Evolutionary conservation across 2,888 invertebrate species (phyloP), one percentile per base, ranked within the genome.

Genomic region (Fragum sueziense): DNA sequence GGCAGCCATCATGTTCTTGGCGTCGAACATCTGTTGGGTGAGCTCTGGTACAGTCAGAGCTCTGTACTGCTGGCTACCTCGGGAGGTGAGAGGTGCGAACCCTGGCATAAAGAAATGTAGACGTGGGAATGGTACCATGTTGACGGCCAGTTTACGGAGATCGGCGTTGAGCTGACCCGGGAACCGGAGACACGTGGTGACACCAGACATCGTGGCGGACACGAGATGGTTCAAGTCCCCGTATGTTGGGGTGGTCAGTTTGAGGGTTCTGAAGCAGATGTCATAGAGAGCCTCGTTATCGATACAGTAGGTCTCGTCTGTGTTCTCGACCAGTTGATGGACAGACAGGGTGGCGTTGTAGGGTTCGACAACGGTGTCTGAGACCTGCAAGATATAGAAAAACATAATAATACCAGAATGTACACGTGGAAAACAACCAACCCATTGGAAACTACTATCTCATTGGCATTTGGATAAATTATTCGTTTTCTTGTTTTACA

Each of bases 1-100:
- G 17, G 97, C 97, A 69, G 97, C 97, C 97, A 97, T 98, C 97
- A 97, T 98, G 94, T 98, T 98, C 94, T 97, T 97, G 86, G 97
- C 97, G 94, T 98, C 97, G 94, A 98, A 98, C 95, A 96, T 96
- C 94, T 96, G 85, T 88, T 96, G 96, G 0, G 97, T 97, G 77
- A 98, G 95, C 93, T 98, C 98, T 20, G 97, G 97, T 2, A 85
- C 85, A 29, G 85, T 80, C 2, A 85, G 71, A 51, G 85, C 85
- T 72, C 95, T 94, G 87, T 94, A 98, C 91, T 97, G 97, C 93
- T 97, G 97, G 90, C 96, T 85, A 25, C 91, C 91, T 59, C 91
- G 85, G 0, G 97, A 97, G 41, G 97, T 97, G 59, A 98, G 94
- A 95, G 47, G 91, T 70, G 90, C 91, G 65, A 91, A 91, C 20